A percentile compares a stretch with the other conserved stretches of the same genome.
These are phyloP conservation scores for Ammodramus savannarum DNA, from an alignment of 2,113 vertebrate species.

Conservation along the genomic window DNA sequence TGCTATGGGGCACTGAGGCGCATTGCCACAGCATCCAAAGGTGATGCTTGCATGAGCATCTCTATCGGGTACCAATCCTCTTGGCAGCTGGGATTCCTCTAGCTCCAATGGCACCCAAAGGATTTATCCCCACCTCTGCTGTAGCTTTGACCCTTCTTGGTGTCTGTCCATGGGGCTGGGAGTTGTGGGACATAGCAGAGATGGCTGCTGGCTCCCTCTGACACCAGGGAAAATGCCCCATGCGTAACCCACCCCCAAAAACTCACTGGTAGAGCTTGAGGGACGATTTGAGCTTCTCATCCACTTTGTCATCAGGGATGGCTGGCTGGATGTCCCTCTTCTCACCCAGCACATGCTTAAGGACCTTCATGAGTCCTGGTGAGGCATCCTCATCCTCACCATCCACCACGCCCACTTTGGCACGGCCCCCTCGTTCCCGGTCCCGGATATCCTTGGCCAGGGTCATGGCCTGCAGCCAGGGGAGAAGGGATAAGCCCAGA, in stretches of 20 bases:
- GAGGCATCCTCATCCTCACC: conserved; percentile 74
- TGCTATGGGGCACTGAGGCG: not conserved
- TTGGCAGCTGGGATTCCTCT: not conserved
- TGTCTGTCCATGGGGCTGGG: not conserved
- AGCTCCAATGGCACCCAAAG: not conserved
- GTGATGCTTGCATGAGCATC: rapidly evolving
- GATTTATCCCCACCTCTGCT: not conserved
- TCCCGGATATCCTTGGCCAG: conserved; percentile 88
- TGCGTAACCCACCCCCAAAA: rapidly evolving
- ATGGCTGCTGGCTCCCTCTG: not conserved
- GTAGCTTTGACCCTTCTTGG: not conserved
- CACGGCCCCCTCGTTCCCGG: conserved; percentile 82
- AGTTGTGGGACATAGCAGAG: not conserved
- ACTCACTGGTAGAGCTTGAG: conserved; percentile 89
- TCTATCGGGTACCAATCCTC: rapidly evolving
- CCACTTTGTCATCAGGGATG: conserved; percentile 75
- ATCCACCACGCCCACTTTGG: conserved; percentile 79
- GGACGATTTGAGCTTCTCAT: conserved; percentile 68
- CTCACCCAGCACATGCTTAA: conserved; percentile 74
- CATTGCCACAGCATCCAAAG: not conserved
- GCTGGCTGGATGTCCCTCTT: conserved; percentile 71
- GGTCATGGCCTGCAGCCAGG: conserved; percentile 74
- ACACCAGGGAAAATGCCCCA: rapidly evolving
- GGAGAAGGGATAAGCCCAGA: not conserved
- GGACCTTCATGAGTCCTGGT: conserved; percentile 75